phyloP scores from a whole-genome alignment of 2,888 invertebrate genomes.

The Dicyrtoma fusca region DNA sequence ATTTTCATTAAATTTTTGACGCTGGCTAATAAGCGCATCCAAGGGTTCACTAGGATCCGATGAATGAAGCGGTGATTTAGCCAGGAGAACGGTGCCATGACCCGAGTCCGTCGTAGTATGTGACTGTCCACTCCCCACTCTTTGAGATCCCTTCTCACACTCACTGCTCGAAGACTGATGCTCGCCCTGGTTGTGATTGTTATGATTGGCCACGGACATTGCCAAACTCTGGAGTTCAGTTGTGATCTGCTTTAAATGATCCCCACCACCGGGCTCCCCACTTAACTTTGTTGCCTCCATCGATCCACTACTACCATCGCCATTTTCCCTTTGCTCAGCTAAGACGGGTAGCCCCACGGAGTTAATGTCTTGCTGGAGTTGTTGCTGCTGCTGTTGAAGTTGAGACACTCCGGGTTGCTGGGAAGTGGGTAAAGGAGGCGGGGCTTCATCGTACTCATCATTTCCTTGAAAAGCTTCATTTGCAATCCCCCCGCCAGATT shows the following conservation, averaged over 20 bases:
- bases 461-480: slow-evolving; percentile 39
- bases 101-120: slow-evolving; percentile 54
- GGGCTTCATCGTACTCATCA: slow-evolving; percentile 42
- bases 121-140: slow-evolving; percentile 55
- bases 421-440: slow-evolving; percentile 52
- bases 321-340: slow-evolving; percentile 52
- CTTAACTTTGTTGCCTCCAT: slow-evolving; percentile 23
- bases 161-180: slow-evolving; percentile 47
- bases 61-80: slow-evolving; percentile 50
- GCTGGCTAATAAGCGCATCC: slow-evolving; percentile 45
- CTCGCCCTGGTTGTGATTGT: slow-evolving; percentile 27
- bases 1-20: slow-evolving; percentile 46
- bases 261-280: slow-evolving; percentile 19
- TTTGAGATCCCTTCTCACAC: slow-evolving; percentile 50
- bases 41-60: slow-evolving; percentile 40
- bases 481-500: slow-evolving; percentile 28
- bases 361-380: slow-evolving; percentile 34
- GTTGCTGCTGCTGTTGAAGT: slow-evolving; percentile 19
- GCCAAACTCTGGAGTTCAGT: slow-evolving; percentile 52
- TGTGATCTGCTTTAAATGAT: slow-evolving; percentile 52
- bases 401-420: slow-evolving; percentile 46
- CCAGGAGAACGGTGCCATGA: slow-evolving; percentile 49
- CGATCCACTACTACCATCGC: slow-evolving; percentile 54
- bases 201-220: slow-evolving; percentile 38
- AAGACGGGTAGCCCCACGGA: slow-evolving; percentile 48